A percentile compares a stretch with the other conserved stretches of the same genome.
These are phyloP conservation scores for Camponotus floridanus DNA, from an alignment of 1,140 invertebrate species.

Conservation along the genomic window DNA sequence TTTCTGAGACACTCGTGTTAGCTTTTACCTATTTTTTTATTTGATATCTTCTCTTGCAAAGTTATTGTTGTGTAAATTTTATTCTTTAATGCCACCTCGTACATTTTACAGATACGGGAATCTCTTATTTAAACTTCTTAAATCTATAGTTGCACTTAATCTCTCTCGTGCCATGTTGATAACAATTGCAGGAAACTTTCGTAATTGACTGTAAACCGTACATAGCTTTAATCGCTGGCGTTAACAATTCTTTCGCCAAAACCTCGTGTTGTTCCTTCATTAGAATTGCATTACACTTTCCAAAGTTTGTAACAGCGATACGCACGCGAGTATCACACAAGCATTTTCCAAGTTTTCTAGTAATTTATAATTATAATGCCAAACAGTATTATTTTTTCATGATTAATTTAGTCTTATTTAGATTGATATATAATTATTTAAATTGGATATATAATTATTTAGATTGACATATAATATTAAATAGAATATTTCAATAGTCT, in stretches of 20 bases:
- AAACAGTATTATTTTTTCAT: too few relatives aligned
- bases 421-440: too few relatives aligned
- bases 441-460: too few relatives aligned
- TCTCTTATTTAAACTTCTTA: not conserved
- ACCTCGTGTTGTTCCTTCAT: constrained; percentile 61
- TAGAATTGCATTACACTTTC: constrained; percentile 74
- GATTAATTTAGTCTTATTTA: too few relatives aligned
- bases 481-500: too few relatives aligned
- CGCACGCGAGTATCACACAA: not conserved
- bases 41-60: not conserved
- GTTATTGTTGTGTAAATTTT: not conserved
- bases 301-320: constrained; percentile 62
- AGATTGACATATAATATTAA: too few relatives aligned
- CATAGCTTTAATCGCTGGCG: constrained; percentile 9
- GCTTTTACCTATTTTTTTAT: not conserved
- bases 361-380: too few relatives aligned
- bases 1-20: not conserved
- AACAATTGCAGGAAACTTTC: constrained; percentile 10
- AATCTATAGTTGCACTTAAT: not conserved
- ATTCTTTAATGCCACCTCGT: not conserved
- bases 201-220: constrained; percentile 2
- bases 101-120: not conserved
- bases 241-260: constrained; percentile 47
- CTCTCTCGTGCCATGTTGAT: not conserved
- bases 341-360: constrained; percentile 8